These are phyloP conservation scores for Acrocephalus arundinaceus DNA, from an alignment of 2,113 vertebrate genomes.

Conservation along the genomic window DNA sequence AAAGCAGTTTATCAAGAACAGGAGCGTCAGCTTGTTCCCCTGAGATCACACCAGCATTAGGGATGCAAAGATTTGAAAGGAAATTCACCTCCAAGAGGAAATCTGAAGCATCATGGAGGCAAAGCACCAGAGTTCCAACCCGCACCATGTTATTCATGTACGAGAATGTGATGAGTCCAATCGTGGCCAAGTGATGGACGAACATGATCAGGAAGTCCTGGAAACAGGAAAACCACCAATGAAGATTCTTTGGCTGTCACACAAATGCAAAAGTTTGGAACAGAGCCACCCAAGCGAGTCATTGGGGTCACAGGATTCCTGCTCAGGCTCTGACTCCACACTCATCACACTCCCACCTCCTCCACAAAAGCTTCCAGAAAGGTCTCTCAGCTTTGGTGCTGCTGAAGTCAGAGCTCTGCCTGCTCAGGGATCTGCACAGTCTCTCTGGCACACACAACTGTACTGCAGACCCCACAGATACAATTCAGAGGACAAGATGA, in stretches of 20 bases:
- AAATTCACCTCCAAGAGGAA: conserved; percentile 88
- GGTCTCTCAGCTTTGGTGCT: background rate
- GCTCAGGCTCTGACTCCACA: background rate
- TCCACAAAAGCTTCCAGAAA: background rate
- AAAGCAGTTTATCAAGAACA: background rate
- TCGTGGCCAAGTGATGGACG: conserved; percentile 89
- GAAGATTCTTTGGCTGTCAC: background rate
- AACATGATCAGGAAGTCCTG: conserved; percentile 98
- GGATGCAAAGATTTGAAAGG: background rate
- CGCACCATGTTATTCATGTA: conserved; percentile 95
- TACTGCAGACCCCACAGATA: background rate
- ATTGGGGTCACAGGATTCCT: background rate
- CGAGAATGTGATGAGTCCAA: conserved; percentile 90
- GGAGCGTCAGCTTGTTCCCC: background rate
- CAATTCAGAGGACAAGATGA: background rate
- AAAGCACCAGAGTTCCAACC: conserved; percentile 89
- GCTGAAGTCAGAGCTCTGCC: background rate
- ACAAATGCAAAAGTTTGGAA: background rate
- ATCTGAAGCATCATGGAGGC: conserved; percentile 90
- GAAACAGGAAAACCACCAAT: background rate
- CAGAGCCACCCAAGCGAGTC: background rate
- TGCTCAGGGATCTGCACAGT: background rate
- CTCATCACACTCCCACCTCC: background rate
- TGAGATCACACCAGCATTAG: background rate
- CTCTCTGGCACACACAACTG: background rate